A percentile compares a stretch with the other conserved stretches of the same genome.
phyloP scores from a whole-genome alignment of 2,797 vertebrate genomes.

The Xenops minutus region DNA sequence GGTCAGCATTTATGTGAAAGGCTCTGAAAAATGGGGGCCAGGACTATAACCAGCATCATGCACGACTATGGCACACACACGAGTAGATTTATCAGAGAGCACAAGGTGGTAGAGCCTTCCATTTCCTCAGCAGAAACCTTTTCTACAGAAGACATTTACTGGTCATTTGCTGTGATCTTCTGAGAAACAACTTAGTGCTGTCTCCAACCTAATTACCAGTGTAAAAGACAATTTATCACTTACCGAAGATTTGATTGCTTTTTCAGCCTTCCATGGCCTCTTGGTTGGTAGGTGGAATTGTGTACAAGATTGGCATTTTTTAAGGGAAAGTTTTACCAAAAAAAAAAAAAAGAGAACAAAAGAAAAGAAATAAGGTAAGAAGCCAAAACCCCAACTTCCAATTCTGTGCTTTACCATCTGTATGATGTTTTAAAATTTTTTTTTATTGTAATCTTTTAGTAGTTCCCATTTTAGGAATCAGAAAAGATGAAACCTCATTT shows the following conservation, averaged over 20 bases:
- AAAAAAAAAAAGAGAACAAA: neutral
- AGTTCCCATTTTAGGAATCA: neutral
- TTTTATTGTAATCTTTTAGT: neutral
- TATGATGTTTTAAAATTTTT: neutral
- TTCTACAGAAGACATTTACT: neutral
- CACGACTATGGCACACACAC: rapidly evolving
- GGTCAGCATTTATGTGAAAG: neutral
- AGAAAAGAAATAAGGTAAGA: neutral
- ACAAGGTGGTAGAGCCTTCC: neutral
- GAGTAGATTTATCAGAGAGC: neutral
- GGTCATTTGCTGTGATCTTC: neutral
- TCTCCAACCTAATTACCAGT: neutral
- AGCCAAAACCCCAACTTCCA: neutral
- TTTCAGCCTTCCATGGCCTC: conserved; percentile 2
- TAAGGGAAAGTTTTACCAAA: neutral
- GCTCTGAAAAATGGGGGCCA: neutral
- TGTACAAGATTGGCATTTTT: neutral
- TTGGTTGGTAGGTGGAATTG: neutral
- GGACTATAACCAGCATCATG: rapidly evolving
- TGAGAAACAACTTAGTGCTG: neutral
- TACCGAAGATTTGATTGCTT: conserved; percentile 21
- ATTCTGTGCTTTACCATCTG: neutral
- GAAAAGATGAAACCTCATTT: neutral
- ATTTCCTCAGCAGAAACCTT: neutral
- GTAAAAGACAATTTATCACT: conserved; percentile 48